Evolutionary conservation across 1,140 invertebrate species (phyloP).

Genomic region (Hypsibius dujardini): DNA sequence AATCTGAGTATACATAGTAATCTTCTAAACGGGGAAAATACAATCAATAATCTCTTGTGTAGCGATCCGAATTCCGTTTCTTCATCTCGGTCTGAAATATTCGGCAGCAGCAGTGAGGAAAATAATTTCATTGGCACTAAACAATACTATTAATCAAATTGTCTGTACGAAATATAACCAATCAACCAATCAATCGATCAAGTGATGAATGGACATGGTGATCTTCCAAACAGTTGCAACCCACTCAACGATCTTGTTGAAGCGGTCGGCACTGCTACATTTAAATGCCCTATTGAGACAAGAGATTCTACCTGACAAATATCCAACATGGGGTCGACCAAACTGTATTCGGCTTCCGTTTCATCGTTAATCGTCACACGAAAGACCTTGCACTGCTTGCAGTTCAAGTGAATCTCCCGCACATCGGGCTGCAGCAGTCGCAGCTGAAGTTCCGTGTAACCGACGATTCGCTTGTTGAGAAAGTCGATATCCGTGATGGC

Average conservation of each 20-base stretch:
- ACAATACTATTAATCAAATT: too few species aligned
- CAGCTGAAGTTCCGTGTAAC: conserved; percentile 11
- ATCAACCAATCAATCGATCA: background rate
- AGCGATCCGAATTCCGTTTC: too few species aligned
- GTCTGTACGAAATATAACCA: too few species aligned
- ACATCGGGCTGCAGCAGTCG: background rate
- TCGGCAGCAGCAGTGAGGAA: too few species aligned
- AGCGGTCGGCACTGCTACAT: too few species aligned
- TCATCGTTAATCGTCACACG: conserved; percentile 69
- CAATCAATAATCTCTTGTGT: too few species aligned
- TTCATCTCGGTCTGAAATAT: too few species aligned
- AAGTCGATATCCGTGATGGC: conserved; percentile 4
- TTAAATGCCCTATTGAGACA: conserved; percentile 41
- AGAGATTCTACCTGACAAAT: conserved; percentile 64
- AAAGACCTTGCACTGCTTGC: conserved; percentile 71
- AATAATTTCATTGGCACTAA: too few species aligned
- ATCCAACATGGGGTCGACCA: conserved; percentile 84
- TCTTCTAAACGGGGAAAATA: too few species aligned
- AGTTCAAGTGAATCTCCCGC: conserved; percentile 64
- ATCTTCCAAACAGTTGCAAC: too few species aligned
- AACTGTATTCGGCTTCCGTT: conserved; percentile 72
- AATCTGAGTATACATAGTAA: too few species aligned
- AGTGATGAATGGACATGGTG: background rate
- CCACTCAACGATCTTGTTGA: too few species aligned
- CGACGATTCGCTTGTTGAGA: background rate